Evolutionary conservation across 53 echinoderm and acorn worm genomes (phyloP).

Genomic region (Echinometra lucunter): DNA sequence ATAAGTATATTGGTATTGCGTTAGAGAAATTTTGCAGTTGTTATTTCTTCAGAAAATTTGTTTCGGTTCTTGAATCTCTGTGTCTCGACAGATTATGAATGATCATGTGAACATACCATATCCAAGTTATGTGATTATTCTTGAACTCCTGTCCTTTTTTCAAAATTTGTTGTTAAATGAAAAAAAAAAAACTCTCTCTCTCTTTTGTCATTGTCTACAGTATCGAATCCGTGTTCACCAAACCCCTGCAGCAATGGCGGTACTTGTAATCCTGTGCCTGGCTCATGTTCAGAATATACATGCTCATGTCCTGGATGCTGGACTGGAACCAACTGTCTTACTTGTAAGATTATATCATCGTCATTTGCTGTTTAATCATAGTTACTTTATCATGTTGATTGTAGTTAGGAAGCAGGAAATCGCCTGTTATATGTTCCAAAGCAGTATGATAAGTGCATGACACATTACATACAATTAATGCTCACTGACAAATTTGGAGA

Average conservation of each 20-base stretch:
- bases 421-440: too few relatives aligned
- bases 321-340: constrained; percentile 74
- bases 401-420: too few relatives aligned
- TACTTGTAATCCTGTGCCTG: constrained; percentile 56
- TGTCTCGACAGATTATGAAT: neutral
- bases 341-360: constrained; percentile 63
- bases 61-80: neutral
- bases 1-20: too few relatives aligned
- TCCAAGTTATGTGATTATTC: too few relatives aligned
- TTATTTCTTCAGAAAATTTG: neutral
- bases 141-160: too few relatives aligned
- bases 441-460: too few relatives aligned
- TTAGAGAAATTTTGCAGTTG: neutral
- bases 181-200: too few relatives aligned
- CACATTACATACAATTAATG: too few relatives aligned
- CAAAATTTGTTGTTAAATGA: too few relatives aligned
- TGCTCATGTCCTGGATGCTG: constrained; percentile 82
- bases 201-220: constrained; percentile 60
- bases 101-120: neutral
- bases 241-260: constrained; percentile 89
- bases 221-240: constrained; percentile 76
- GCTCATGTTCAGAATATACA: constrained; percentile 71
- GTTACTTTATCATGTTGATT: too few relatives aligned
- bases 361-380: neutral
- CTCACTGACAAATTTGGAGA: too few relatives aligned